Conservation (phyloP, 2,888 invertebrate genomes). For the Syrphus vitripennis region DNA sequence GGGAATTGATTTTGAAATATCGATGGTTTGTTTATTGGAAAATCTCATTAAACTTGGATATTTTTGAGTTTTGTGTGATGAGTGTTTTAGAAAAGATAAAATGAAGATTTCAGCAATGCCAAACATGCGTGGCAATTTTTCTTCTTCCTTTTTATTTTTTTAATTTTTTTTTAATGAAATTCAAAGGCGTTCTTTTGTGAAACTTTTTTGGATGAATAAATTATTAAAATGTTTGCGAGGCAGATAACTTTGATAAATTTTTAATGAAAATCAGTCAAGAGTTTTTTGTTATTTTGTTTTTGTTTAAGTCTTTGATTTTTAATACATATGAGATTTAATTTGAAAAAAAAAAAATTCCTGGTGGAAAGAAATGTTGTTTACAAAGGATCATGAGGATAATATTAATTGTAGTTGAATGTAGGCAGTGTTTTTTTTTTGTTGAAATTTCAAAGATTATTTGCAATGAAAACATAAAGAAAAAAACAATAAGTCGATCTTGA, state of each 20-base stretch:
- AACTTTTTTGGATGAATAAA: constrained; percentile 1
- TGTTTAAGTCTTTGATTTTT: not conserved
- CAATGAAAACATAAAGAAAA: no score
- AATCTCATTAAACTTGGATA: not conserved
- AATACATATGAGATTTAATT: not conserved
- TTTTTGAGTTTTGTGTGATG: not conserved
- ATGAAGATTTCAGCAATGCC: not conserved
- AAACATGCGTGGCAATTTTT: not conserved
- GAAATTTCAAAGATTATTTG: no score
- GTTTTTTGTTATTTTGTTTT: not conserved
- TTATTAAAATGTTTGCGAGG: not conserved
- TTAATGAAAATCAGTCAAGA: not conserved
- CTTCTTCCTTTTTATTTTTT: not conserved
- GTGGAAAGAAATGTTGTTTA: not conserved
- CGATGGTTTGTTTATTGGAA: not conserved
- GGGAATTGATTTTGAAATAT: not conserved
- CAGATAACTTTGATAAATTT: not conserved
- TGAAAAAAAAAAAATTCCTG: not conserved
- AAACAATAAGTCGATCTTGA: no score
- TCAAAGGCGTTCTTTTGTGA: not conserved
- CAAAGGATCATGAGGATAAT: no score
- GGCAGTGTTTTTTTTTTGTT: no score
- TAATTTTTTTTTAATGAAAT: not conserved
- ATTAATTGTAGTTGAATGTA: no score
- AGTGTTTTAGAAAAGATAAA: not conserved